Evolutionary conservation across 1,140 invertebrate genomes (phyloP).

Genomic region (Pseudachorutes palmiensis): DNA sequence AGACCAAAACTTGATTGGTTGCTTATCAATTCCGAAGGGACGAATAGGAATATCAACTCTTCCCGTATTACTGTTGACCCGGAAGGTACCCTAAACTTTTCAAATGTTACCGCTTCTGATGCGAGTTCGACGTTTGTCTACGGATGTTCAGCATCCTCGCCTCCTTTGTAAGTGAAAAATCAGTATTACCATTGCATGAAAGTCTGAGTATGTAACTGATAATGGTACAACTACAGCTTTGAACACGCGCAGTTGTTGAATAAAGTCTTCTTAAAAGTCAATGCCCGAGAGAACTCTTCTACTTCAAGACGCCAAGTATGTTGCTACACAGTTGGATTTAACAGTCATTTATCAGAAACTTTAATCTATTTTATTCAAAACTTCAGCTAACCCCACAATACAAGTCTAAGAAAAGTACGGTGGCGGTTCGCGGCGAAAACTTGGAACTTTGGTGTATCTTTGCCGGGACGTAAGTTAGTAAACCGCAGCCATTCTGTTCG

Average conservation of each 20-base stretch:
- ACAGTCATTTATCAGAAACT: conserved; percentile 65
- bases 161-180: background rate
- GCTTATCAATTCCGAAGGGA: conserved; percentile 62
- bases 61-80: conserved; percentile 88
- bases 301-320: no score
- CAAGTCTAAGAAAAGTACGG: conserved; percentile 71
- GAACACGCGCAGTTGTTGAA: conserved; percentile 77
- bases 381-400: conserved; percentile 70
- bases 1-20: conserved; percentile 91
- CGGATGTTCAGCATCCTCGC: conserved; percentile 60
- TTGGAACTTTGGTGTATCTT: conserved; percentile 79
- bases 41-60: conserved; percentile 80
- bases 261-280: conserved; percentile 66
- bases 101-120: conserved; percentile 78
- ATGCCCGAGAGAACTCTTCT: conserved; percentile 62
- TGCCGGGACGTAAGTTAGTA: conserved; percentile 68
- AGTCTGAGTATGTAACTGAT: conserved; percentile 46
- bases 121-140: conserved; percentile 72
- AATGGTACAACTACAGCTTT: conserved; percentile 91
- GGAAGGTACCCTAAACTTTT: conserved; percentile 88
- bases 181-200: background rate
- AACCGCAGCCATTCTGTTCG: background rate
- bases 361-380: conserved; percentile 52
- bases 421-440: conserved; percentile 69
- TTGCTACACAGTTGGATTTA: conserved; percentile 65